Evolutionary conservation across 2,113 vertebrate species (phyloP), one percentile per base, ranked within the genome.

Genomic region (Boleophthalmus pectinirostris): DNA sequence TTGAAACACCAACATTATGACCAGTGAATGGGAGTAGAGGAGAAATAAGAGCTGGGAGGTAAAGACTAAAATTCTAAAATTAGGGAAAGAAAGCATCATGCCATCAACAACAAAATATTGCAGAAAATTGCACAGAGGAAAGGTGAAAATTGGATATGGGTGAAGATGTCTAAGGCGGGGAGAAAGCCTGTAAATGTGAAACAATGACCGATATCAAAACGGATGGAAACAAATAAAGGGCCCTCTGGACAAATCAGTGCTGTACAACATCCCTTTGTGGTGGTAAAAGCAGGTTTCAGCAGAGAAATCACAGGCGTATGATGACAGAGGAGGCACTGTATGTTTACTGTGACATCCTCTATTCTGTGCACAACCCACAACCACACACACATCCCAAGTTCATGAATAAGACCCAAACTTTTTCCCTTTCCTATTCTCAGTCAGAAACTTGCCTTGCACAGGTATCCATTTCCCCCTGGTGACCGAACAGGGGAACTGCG

Each of bases 381-480:
- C 78, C 72, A 47, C 70, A 66, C 13, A 78, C 54, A 72, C 68
- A 77, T 67, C 58, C 35, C 8, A 38, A 74, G 75, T 72, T 84
- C 54, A 23, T 80, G 66, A 53, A 75, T 76, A 81, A 38, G 45
- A 29, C 57, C 25, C 35, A 23, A 88, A 89, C 74, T 87, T 85
- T 47, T 23, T 60, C 73, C 76, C 10, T 81, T 80, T 84, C 74
- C 78, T 85, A 69, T 85, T 91, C 88, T 88, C 89, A 5, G 57
- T 88, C 88, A 4, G 57, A 90, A 91, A 84, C 88, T 81, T 88
- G 82, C 78, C 84, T 89, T 85, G 69, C 85, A 90, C 90, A 92
- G 93, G 90, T 90, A 89, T 92, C 83, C 87, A 92, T 93, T 93
- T 93, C 93, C 93, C 93, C 92, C 93, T 94, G 92, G 89, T 94